Percentiles rank a stretch among this genome's conserved stretches.
phyloP scores from a whole-genome alignment of 2,113 vertebrate genomes.

The Fregata magnificens region DNA sequence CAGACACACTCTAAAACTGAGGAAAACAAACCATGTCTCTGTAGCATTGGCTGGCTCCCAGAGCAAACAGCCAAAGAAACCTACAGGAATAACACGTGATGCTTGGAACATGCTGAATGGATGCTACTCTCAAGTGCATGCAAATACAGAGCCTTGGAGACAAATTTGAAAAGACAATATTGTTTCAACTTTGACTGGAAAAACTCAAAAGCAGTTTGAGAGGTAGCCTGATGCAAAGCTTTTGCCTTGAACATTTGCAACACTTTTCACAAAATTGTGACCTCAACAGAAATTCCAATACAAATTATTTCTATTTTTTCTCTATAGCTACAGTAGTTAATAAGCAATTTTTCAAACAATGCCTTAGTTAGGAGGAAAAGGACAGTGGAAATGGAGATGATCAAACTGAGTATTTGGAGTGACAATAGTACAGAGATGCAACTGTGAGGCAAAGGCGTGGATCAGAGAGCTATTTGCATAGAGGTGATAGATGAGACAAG shows the following conservation, averaged over 20 bases:
- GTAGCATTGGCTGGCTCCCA: background rate
- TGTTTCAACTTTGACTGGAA: background rate
- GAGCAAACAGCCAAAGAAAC: background rate
- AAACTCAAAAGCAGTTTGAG: background rate
- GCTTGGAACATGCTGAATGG: background rate
- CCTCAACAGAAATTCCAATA: background rate
- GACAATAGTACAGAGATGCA: background rate
- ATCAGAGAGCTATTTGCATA: background rate
- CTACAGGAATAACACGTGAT: background rate
- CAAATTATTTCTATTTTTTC: background rate
- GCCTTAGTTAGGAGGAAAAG: background rate
- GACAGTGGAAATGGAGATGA: background rate
- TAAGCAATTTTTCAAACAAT: background rate
- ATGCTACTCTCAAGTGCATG: background rate
- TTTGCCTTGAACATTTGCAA: background rate
- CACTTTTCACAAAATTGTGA: background rate
- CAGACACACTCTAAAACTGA: background rate
- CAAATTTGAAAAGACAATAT: background rate
- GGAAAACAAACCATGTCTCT: background rate
- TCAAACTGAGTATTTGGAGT: background rate
- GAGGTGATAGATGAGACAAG: background rate
- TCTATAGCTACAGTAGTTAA: background rate
- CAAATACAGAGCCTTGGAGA: background rate
- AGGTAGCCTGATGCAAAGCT: background rate
- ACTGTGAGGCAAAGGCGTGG: background rate